Evolutionary conservation across 35 echinoderm and acorn worm genomes (phyloP).

Genomic region (Holothuria glaberrima): DNA sequence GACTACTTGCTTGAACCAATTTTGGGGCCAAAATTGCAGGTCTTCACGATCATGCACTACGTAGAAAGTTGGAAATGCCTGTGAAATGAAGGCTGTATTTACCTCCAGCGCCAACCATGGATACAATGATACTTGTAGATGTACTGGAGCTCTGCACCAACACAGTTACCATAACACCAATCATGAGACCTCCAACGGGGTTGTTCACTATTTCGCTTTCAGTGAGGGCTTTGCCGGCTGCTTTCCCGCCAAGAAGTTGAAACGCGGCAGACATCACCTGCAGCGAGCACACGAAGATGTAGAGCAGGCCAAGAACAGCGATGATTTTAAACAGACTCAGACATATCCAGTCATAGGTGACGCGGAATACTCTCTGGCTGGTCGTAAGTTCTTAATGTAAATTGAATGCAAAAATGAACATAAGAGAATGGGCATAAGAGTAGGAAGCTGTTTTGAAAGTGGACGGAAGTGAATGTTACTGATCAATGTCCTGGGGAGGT

Average conservation of each 20-base stretch:
- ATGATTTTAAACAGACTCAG: conserved; percentile 40
- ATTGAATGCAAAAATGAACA: background rate
- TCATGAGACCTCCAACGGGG: conserved; percentile 73
- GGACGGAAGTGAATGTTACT: too few species aligned
- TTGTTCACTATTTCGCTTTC: conserved; percentile 70
- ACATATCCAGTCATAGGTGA: conserved; percentile 37
- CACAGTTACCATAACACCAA: conserved; percentile 72
- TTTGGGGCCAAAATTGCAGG: too few species aligned
- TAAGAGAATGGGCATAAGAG: too few species aligned
- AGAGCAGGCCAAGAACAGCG: conserved; percentile 66
- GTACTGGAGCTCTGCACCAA: conserved; percentile 79
- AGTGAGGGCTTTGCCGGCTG: conserved; percentile 61
- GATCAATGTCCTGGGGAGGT: too few species aligned
- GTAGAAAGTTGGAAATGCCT: too few species aligned
- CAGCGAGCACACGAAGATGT: conserved; percentile 92
- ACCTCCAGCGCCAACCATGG: conserved; percentile 72
- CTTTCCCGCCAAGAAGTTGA: conserved; percentile 76
- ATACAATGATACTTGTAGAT: conserved; percentile 69
- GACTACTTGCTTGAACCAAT: too few species aligned
- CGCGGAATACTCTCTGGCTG: conserved; percentile 33
- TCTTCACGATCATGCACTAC: too few species aligned
- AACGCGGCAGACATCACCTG: conserved; percentile 87
- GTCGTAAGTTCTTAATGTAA: conserved; percentile 15
- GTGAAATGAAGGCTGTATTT: background rate
- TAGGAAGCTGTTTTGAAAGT: too few species aligned